Percentiles rank a stretch among this genome's conserved stretches.
Evolutionary conservation across 2,113 vertebrate genomes (phyloP).

Genomic region (Drymodes brunneopygia): DNA sequence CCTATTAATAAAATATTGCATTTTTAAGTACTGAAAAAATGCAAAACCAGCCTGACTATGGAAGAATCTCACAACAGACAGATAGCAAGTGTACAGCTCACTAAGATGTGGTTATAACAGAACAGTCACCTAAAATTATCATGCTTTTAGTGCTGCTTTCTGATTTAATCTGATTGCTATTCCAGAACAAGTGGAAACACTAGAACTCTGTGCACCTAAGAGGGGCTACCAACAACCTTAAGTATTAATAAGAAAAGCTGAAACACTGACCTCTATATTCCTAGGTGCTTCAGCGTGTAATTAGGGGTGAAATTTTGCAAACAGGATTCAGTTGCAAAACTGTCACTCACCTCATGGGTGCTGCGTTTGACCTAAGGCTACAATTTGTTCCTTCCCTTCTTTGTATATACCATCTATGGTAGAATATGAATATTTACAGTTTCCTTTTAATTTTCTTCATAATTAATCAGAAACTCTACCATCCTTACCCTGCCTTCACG

Average conservation of each 20-base stretch:
- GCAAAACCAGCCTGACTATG: not conserved
- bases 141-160: not conserved
- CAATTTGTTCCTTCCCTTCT: not conserved
- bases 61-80: not conserved
- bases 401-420: fast-evolving
- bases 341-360: fast-evolving
- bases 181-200: not conserved
- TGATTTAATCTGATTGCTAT: not conserved
- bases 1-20: constrained; percentile 18
- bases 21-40: not conserved
- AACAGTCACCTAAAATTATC: not conserved
- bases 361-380: not conserved
- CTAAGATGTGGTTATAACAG: not conserved
- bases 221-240: not conserved
- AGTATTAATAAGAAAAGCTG: not conserved
- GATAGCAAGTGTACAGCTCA: not conserved
- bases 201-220: not conserved
- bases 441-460: not conserved
- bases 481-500: not conserved
- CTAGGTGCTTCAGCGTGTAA: not conserved
- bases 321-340: not conserved
- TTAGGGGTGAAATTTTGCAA: not conserved
- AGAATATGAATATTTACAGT: not conserved
- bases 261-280: not conserved
- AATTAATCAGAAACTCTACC: not conserved